Conservation (phyloP, 2,113 vertebrate species). For the Saimiri boliviensis region DNA sequence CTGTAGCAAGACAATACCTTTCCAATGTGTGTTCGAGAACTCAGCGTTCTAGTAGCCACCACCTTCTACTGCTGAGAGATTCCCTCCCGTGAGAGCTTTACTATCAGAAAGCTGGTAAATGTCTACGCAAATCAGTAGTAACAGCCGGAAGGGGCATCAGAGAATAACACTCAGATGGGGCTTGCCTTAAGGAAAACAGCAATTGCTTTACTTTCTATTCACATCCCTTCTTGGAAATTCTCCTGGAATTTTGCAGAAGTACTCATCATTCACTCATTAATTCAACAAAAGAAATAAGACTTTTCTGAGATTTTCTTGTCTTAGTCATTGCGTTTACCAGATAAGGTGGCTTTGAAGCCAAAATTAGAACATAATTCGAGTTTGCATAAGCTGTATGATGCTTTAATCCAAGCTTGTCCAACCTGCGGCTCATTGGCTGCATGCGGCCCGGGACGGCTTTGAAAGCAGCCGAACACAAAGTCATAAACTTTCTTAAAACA, state of each 20-base stretch:
- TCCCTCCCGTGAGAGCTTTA: not conserved
- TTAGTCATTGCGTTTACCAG: not conserved
- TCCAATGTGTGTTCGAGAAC: not conserved
- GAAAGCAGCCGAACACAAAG: no score
- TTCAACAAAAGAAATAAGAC: not conserved
- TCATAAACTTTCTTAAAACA: no score
- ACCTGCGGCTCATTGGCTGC: no score
- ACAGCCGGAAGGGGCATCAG: not conserved
- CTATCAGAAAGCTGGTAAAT: not conserved
- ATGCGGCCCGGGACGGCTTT: no score
- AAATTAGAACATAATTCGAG: not conserved
- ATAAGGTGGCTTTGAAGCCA: not conserved
- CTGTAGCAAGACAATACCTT: not conserved
- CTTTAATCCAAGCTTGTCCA: not conserved
- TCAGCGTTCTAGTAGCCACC: not conserved
- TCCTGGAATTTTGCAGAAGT: not conserved
- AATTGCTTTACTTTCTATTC: not conserved
- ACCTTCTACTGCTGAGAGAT: not conserved
- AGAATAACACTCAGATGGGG: not conserved
- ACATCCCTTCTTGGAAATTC: not conserved
- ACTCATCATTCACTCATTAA: not conserved
- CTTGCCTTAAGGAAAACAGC: not conserved
- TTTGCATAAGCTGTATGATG: not conserved
- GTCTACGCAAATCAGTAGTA: not conserved
- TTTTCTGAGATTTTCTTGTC: not conserved